Base-by-base conservation (phyloP, 2,888 invertebrate genomes). In the Mythimna vitellina region DNA sequence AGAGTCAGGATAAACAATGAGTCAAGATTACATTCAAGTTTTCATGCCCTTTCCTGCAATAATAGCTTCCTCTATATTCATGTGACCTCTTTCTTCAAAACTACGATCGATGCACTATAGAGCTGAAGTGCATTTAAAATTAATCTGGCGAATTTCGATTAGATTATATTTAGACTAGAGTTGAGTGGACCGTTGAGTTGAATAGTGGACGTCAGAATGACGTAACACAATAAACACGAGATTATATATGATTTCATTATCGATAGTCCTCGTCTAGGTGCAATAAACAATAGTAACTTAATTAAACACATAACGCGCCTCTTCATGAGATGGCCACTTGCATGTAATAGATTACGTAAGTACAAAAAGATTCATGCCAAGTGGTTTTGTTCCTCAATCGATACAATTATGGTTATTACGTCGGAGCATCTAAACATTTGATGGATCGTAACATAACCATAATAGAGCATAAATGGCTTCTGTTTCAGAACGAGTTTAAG, bases 191-290 rank as follows among this genome's bases (percentile, higher is more conserved):
- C 32, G 79, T n/a, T n/a, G n/a, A n/a, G n/a, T n/a, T n/a, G n/a
- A n/a, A n/a, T n/a, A n/a, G n/a, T n/a, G n/a, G n/a, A n/a, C 76
- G 80, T 56, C 80, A 81, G 72, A 81, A 84, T 90, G 87, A 90
- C 86, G 87, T 87, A 88, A 90, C 85, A 80, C 76, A 83, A 81
- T 78, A 87, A 86, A 87, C 86, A 82, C 60, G 81, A 86, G 84
- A 87, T 85, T 83, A 69, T 73, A 69, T 73, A 85, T 88, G 87
- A 88, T 87, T 89, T 87, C 87, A 87, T 85, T 70, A 78, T 85
- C 78, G 82, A 63, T 77, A 78, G 76, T 69, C 77, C 65, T 74
- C 65, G 63, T 78, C 73, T 79, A 67, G 71, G 71, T 64, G 63
- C 32, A 62, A 65, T 69, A 76, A 76, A 84, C 81, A 86, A 84